Percentiles rank a stretch among this genome's conserved stretches.
Conservation (phyloP, 2,797 vertebrate genomes). For the Buphagus erythrorhynchus region DNA sequence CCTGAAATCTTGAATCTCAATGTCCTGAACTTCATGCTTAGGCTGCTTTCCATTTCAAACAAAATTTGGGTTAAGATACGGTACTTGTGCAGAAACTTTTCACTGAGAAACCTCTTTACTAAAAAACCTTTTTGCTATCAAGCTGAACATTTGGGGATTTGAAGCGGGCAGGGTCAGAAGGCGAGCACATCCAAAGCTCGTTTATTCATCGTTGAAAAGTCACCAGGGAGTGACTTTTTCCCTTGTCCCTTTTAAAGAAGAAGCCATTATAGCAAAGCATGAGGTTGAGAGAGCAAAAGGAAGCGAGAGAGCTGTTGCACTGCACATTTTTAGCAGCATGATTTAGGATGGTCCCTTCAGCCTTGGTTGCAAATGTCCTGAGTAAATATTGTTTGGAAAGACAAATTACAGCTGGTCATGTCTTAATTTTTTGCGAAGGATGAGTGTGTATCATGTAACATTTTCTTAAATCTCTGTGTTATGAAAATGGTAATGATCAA, state of each 20-base stretch:
- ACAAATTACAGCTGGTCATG: background rate
- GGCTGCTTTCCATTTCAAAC: slow-evolving; percentile 9
- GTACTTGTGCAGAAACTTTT: background rate
- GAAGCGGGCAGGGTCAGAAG: slow-evolving; percentile 3
- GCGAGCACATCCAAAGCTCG: background rate
- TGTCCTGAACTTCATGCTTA: background rate
- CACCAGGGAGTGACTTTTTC: background rate
- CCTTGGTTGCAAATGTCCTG: background rate
- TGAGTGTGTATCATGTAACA: background rate
- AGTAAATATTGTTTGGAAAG: background rate
- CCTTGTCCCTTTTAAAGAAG: slow-evolving; percentile 8
- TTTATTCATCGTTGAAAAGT: background rate
- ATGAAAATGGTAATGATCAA: background rate
- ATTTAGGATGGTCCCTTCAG: background rate
- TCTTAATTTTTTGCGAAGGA: background rate
- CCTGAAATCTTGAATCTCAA: background rate
- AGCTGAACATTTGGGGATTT: slow-evolving; percentile 4
- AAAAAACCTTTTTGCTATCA: background rate
- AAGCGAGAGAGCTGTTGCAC: background rate
- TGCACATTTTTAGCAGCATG: background rate
- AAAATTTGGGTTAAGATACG: background rate
- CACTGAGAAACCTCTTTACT: background rate
- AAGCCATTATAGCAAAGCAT: background rate
- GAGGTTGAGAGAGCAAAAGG: background rate
- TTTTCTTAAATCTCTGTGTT: background rate